Conservation (phyloP, 2,113 vertebrate genomes). For the Acrocephalus kingi region DNA sequence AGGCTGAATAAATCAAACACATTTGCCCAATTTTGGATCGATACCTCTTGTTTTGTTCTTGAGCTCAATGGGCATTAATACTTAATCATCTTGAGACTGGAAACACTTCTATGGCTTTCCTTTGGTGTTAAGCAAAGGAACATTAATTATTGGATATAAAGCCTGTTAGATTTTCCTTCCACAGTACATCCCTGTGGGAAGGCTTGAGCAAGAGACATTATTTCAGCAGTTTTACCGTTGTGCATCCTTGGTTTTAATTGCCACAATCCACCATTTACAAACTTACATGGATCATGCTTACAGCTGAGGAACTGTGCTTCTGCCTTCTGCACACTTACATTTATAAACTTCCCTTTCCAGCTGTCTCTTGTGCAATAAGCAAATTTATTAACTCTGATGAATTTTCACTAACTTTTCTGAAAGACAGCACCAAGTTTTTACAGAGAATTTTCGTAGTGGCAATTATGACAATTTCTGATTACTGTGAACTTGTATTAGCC, state of each 20-base stretch:
- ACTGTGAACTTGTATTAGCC: slow-evolving; percentile 52
- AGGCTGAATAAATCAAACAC: neutral
- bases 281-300: slow-evolving; percentile 45
- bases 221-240: slow-evolving; percentile 44
- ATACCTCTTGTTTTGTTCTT: slow-evolving; percentile 30
- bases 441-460: slow-evolving; percentile 1
- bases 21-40: slow-evolving; percentile 30
- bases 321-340: slow-evolving; percentile 10
- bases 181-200: slow-evolving; percentile 19
- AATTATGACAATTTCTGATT: slow-evolving; percentile 61
- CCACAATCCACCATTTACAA: slow-evolving; percentile 11
- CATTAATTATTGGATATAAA: slow-evolving; percentile 33
- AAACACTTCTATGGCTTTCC: neutral
- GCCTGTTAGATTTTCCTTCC: neutral
- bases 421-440: slow-evolving; percentile 10
- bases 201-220: neutral
- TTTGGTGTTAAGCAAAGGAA: slow-evolving; percentile 21
- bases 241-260: slow-evolving; percentile 50
- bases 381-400: slow-evolving; percentile 27
- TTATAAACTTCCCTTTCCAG: slow-evolving; percentile 20
- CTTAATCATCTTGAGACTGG: slow-evolving; percentile 54
- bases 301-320: neutral
- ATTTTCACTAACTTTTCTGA: slow-evolving; percentile 43
- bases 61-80: slow-evolving; percentile 5
- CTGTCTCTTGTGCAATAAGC: neutral